Base-by-base conservation (phyloP, 2,888 invertebrate genomes). In the Cerastis rubricosa region DNA sequence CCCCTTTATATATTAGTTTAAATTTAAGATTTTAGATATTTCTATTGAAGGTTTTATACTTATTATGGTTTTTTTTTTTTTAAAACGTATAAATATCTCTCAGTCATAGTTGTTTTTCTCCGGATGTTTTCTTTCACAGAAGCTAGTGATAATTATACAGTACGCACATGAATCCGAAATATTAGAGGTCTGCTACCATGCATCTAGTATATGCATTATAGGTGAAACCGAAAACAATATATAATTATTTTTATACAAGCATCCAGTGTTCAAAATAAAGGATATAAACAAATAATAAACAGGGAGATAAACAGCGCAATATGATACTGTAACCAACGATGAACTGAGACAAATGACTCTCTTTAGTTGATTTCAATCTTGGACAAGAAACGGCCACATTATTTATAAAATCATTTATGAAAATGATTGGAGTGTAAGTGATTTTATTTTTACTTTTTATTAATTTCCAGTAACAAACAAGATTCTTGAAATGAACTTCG, bases 381-480 rank as follows among this genome's bases (percentile, higher is more conserved):
- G n/a, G 12, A 64, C 40, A 64, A 64, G 63, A 14, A 43, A 64
- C 40, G 43, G 40, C n/a, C 14, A 14, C 19, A 43, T 43, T 43
- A 43, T 14, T 40, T 40, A 14, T 14, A 14, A 40, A 43, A n/a
- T n/a, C n/a, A n/a, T n/a, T n/a, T n/a, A n/a, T n/a, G n/a, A n/a
- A n/a, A n/a, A 64, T 64, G 63, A n/a, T 64, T n/a, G 63, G 63
- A 40, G 43, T 64, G 63, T 64, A 43, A 64, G 63, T 64, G n/a
- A n/a, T 14, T 64, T 43, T 40, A n/a, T 22, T 61, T 59, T n/a
- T 3, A 22, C 6, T 49, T 57, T 57, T 57, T 59, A 25, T 57
- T 29, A 59, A 59, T 59, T 17, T 7, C 14, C 57, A 17, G 17
- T 59, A 29, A 29, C 1, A 59, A 29, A 17, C 25, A 25, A n/a